Conservation (phyloP, 2,797 vertebrate species). For the Parambassis ranga region DNA sequence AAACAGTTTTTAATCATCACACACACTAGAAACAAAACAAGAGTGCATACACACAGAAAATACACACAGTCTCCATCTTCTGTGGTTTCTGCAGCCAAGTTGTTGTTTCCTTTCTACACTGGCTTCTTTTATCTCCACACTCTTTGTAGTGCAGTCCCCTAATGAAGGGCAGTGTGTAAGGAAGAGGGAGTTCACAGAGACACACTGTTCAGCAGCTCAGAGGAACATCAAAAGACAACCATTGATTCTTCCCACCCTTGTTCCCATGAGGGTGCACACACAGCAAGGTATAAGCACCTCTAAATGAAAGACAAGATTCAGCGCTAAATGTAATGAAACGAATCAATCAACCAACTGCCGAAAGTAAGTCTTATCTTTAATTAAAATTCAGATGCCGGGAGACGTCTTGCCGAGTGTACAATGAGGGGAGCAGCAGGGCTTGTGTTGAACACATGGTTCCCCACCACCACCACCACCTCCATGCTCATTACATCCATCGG, state of each 20-base stretch:
- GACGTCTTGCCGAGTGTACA: slow-evolving; percentile 34
- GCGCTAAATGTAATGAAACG: slow-evolving; percentile 32
- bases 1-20: slow-evolving; percentile 67
- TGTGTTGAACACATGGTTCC: slow-evolving; percentile 51
- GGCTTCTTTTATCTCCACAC: slow-evolving; percentile 61
- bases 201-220: slow-evolving; percentile 36
- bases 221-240: slow-evolving; percentile 67
- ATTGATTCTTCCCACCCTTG: slow-evolving; percentile 58
- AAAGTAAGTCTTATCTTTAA: slow-evolving; percentile 36
- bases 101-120: slow-evolving; percentile 64
- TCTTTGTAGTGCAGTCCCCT: slow-evolving; percentile 58
- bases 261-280: slow-evolving; percentile 25
- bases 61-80: slow-evolving; percentile 43
- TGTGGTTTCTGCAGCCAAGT: slow-evolving; percentile 56
- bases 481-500: slow-evolving; percentile 64
- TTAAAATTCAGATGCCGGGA: slow-evolving; percentile 50
- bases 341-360: slow-evolving; percentile 49
- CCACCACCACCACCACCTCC: slow-evolving; percentile 33
- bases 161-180: slow-evolving; percentile 67
- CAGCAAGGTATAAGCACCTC: slow-evolving; percentile 53
- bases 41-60: not conserved
- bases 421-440: slow-evolving; percentile 21
- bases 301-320: slow-evolving; percentile 43
- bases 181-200: slow-evolving; percentile 57
- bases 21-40: slow-evolving; percentile 12